These are phyloP conservation scores for Aleiodes leptofemur DNA, from an alignment of 2,888 invertebrate genomes.

Conservation along the genomic window DNA sequence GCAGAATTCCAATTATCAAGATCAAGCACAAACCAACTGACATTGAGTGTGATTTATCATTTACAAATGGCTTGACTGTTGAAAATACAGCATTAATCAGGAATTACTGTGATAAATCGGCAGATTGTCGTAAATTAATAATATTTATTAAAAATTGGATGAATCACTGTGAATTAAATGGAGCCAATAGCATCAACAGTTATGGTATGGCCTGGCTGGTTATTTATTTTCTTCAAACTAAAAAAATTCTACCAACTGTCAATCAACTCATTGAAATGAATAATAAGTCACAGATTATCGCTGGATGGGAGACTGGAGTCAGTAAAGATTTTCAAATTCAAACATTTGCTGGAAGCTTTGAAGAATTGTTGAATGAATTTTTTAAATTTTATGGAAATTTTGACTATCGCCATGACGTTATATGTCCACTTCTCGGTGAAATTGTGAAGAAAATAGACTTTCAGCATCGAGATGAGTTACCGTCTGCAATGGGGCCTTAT, in stretches of 20 bases:
- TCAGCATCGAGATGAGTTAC: conserved; percentile 60
- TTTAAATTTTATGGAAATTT: conserved; percentile 75
- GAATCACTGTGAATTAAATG: conserved; percentile 68
- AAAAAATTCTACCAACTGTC: conserved; percentile 73
- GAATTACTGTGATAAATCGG: conserved; percentile 71
- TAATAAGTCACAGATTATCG: conserved; percentile 56
- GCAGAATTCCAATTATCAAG: conserved; percentile 80
- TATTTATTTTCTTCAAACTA: conserved; percentile 79
- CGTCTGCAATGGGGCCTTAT: conserved; percentile 74
- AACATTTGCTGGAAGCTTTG: conserved; percentile 51
- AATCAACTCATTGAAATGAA: conserved; percentile 61
- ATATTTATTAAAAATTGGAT: conserved; percentile 80
- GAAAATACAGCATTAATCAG: conserved; percentile 78
- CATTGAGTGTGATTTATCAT: conserved; percentile 80
- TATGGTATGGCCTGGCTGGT: conserved; percentile 79
- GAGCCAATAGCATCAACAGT: conserved; percentile 71
- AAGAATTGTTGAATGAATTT: conserved; percentile 70
- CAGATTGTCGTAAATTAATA: conserved; percentile 77
- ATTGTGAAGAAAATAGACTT: conserved; percentile 73
- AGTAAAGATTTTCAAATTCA: conserved; percentile 41
- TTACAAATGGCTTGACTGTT: conserved; percentile 78
- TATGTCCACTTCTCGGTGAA: conserved; percentile 76
- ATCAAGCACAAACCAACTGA: conserved; percentile 75
- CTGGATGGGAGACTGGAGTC: conserved; percentile 64
- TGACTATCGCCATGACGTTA: conserved; percentile 70